phyloP scores from a whole-genome alignment of 2,113 vertebrate genomes.

The Onychostoma macrolepis region DNA sequence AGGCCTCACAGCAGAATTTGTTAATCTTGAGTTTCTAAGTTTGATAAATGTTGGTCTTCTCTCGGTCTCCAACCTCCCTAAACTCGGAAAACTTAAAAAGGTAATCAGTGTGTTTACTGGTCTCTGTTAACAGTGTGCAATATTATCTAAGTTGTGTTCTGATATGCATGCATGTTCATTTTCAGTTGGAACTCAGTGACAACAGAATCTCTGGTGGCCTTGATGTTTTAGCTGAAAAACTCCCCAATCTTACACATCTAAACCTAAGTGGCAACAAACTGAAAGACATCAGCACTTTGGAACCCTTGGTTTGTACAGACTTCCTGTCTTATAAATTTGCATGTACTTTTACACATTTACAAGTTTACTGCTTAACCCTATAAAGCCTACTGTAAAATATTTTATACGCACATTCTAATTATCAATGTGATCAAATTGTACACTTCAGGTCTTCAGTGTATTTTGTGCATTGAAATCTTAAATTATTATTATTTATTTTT shows the following conservation, averaged over 20 bases:
- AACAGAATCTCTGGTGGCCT: constrained; percentile 92
- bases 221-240: constrained; percentile 91
- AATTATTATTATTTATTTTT: too few species aligned
- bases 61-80: constrained; percentile 88
- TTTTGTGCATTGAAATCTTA: too few species aligned
- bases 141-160: neutral
- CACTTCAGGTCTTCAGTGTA: too few species aligned
- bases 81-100: constrained; percentile 93
- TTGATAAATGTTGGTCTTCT: constrained; percentile 90
- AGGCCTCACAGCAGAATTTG: constrained; percentile 88
- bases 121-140: neutral
- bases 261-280: constrained; percentile 93
- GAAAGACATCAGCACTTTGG: constrained; percentile 92
- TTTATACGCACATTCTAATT: neutral
- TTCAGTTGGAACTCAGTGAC: constrained; percentile 91
- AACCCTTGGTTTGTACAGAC: constrained; percentile 84
- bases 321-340: neutral
- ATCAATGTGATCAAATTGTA: neutral
- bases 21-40: constrained; percentile 92
- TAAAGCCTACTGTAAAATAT: neutral
- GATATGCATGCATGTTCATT: constrained; percentile 40
- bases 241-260: constrained; percentile 90
- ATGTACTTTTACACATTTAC: neutral
- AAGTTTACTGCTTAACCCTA: neutral
- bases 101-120: constrained; percentile 64